Base-by-base conservation (phyloP, 1,140 invertebrate genomes). In the Panagrolaimus sp. region DNA sequence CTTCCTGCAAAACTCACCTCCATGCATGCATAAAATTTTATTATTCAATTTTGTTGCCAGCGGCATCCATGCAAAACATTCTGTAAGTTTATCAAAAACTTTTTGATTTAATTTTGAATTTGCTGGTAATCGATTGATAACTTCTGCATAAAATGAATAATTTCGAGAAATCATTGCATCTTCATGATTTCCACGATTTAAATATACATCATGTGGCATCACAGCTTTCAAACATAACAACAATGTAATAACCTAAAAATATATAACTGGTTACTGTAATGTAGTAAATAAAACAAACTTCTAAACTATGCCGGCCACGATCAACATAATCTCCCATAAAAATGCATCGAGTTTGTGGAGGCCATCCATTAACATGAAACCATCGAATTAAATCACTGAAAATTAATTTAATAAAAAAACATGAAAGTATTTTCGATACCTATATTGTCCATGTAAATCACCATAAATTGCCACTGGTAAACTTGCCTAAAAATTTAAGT, bases 381-480 rank as follows among this genome's bases (percentile, higher is more conserved):
- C 85, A 72, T 26, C 85, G 74, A 46, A 86, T 72, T 24, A 86
- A 75, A 70, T 86, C 85, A 73, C 80, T 83, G 71, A 38, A 38
- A 38, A 38, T 38, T 38, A 7, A 38, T 7, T 38, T 38, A 4
- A 7, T 38, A 4, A 38, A 38, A 38, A n/a, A n/a, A n/a, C n/a
- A n/a, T n/a, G n/a, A n/a, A 7, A 38, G 32, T 38, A 2, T 38
- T 38, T 38, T 38, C 32, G 32, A 38, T 38, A 38, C 32, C 32
- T 38, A 38, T 85, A 86, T 72, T 86, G 85, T 43, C 85, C 85
- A 68, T 86, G 85, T 67, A 85, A 85, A 69, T 86, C 84, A 67
- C 85, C 84, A 28, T 63, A 71, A 38, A 71, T 62, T 32, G 12
- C 12, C 12, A 71, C 52, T 15, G 70, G 69, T n/a, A 70, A 14